phyloP scores from a whole-genome alignment of 2,888 invertebrate genomes.

The Salticus scenicus region DNA sequence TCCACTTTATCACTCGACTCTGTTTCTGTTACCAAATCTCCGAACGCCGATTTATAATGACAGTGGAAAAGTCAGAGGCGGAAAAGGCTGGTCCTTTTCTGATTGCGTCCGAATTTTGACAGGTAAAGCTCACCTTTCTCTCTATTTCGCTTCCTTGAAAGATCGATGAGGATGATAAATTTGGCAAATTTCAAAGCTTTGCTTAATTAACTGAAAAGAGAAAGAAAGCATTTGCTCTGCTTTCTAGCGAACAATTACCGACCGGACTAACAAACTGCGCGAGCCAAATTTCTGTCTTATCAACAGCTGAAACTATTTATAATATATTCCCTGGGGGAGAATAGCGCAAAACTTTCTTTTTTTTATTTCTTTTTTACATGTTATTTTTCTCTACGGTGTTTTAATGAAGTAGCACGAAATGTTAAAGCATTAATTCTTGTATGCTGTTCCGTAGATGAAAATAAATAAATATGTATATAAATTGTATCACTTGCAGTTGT shows the following conservation, averaged over 20 bases:
- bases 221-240: constrained; percentile 12
- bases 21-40: neutral
- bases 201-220: constrained; percentile 13
- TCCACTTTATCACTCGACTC: neutral
- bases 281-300: constrained; percentile 54
- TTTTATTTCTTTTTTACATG: no score
- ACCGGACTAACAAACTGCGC: constrained; percentile 41
- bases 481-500: no score
- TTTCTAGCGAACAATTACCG: constrained; percentile 44
- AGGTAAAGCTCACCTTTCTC: constrained; percentile 27
- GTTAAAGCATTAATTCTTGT: no score
- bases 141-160: neutral
- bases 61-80: constrained; percentile 7
- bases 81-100: neutral
- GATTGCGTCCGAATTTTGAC: constrained; percentile 18
- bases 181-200: constrained; percentile 7
- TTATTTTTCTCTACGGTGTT: neutral
- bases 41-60: neutral
- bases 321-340: constrained; percentile 37
- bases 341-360: no score
- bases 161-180: constrained; percentile 43
- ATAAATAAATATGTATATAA: no score
- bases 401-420: constrained; percentile 44
- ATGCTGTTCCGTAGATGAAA: no score
- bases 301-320: constrained; percentile 57